Evolutionary conservation across 2,113 vertebrate genomes (phyloP), one percentile per base, ranked within the genome.

Genomic region (Crotophaga sulcirostris): DNA sequence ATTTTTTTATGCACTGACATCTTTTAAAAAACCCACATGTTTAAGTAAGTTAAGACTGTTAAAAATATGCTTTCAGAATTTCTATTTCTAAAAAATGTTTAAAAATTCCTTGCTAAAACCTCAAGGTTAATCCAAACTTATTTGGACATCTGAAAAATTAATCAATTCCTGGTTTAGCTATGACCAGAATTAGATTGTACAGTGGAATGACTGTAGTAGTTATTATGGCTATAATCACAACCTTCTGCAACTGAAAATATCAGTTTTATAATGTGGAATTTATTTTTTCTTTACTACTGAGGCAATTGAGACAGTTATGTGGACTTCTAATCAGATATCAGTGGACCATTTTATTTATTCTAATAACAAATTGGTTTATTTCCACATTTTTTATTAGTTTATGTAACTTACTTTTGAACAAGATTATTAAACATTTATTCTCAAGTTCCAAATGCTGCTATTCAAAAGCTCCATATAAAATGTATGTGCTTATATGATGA

Each of bases 321-420:
- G 4, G 19, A 9, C 20, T 86, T 8, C 3, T 36, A 58, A 59
- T 72, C 33, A 70, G 25, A 11, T 76, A 67, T 36, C n/a, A 44
- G 16, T 55, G 13, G 16, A 2, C 3, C 28, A 16, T 45, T 11
- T 81, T 70, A 69, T 18, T 55, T 54, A 44, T 58, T 51, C 8
- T 14, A 82, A 47, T 44, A n/a, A 70, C 51, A 12, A 25, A 12
- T 26, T 40, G 6, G 6, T 34, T 77, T 58, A 38, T 72, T 82
- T 79, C 7, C 11, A 68, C 9, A 52, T 69, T 91, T 81, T 66
- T 87, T 4, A 74, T 73, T 66, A 59, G 24, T 24, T 90, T 45
- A 44, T 91, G 31, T 11, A 90, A 21, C 17, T 92, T 56, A 49
- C 15, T 86, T 92, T 92, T 69, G 81, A 88, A 56, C 14, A 38